Evolutionary conservation across 2,888 invertebrate genomes (phyloP).

Genomic region (Synanthedon vespiformis): DNA sequence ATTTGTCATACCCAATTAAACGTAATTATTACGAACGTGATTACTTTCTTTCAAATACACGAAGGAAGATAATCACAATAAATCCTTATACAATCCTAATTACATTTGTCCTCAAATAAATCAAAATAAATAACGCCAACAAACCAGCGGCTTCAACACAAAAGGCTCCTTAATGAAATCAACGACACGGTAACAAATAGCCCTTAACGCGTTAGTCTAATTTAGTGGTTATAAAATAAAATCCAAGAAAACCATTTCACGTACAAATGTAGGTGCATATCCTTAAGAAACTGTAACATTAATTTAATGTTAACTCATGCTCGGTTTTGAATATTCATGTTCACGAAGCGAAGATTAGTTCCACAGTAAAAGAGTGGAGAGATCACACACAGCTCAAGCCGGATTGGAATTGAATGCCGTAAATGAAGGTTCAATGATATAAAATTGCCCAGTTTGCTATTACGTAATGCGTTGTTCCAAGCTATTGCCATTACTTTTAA

Average conservation of each 20-base stretch:
- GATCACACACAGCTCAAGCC: not conserved
- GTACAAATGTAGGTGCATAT: slow-evolving; percentile 24
- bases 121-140: slow-evolving; percentile 17
- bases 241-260: slow-evolving; percentile 19
- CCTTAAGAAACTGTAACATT: slow-evolving; percentile 24
- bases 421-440: no score
- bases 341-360: slow-evolving; percentile 28
- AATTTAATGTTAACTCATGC: slow-evolving; percentile 31
- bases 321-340: slow-evolving; percentile 42
- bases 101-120: slow-evolving; percentile 11
- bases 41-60: no score
- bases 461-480: no score
- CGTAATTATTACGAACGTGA: no score
- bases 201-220: slow-evolving; percentile 45
- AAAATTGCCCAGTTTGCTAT: no score
- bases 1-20: no score
- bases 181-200: slow-evolving; percentile 43
- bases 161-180: slow-evolving; percentile 45
- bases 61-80: slow-evolving; percentile 3
- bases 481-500: no score
- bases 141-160: slow-evolving; percentile 26
- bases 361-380: slow-evolving; percentile 13
- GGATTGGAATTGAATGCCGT: no score
- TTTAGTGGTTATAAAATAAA: slow-evolving; percentile 29
- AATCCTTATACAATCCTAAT: slow-evolving; percentile 14